phyloP scores from a whole-genome alignment of 2,797 vertebrate genomes.

The Stomatorhinus walkeri region DNA sequence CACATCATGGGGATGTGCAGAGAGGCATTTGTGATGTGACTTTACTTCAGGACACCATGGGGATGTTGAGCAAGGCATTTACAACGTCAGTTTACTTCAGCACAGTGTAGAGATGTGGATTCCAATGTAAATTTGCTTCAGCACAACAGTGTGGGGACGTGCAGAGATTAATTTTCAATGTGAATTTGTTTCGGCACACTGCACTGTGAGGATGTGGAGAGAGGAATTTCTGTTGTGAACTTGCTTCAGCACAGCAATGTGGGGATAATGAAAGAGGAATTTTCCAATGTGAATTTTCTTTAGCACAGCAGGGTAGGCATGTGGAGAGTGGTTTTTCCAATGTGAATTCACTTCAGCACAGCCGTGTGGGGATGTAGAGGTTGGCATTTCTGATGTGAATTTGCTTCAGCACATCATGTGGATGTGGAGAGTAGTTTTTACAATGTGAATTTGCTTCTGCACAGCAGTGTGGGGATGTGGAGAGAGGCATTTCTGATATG shows the following conservation, averaged over 20 bases:
- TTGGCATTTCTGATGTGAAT: background rate
- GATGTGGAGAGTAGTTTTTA: background rate
- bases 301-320: background rate
- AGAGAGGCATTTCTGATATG: background rate
- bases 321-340: background rate
- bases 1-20: background rate
- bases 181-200: conserved; percentile 18
- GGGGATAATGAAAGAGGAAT: background rate
- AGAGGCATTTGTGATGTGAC: background rate
- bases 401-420: background rate
- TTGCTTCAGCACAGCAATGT: background rate
- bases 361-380: background rate
- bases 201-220: background rate
- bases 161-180: background rate
- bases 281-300: conserved; percentile 15
- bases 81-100: conserved; percentile 9
- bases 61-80: background rate
- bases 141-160: background rate
- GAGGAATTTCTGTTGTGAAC: background rate
- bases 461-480: background rate
- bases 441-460: background rate
- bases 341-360: conserved; percentile 17
- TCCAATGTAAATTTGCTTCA: conserved; percentile 17
- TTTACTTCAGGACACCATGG: conserved; percentile 13
- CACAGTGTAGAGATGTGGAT: background rate